Conservation (phyloP, 2,888 invertebrate species). For the Apotomis turbidana region DNA sequence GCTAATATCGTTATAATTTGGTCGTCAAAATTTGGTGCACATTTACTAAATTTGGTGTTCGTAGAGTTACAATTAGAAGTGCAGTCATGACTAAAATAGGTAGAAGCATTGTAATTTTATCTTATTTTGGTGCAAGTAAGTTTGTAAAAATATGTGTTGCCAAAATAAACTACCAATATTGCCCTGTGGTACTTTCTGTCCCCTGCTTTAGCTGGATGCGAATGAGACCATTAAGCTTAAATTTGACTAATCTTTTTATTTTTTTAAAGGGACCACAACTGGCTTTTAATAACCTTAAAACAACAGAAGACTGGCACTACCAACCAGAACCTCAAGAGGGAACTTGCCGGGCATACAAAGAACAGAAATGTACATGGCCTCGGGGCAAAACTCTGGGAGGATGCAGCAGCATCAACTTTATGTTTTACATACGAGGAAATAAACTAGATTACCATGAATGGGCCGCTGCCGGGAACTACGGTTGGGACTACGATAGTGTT, state of each 20-base stretch:
- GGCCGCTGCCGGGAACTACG: constrained; percentile 78
- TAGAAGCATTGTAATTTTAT: too few relatives aligned
- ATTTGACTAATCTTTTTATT: not conserved
- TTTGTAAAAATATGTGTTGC: too few relatives aligned
- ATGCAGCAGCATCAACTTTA: constrained; percentile 82
- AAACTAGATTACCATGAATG: constrained; percentile 81
- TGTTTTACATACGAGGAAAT: constrained; percentile 84
- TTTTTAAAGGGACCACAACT: constrained; percentile 57
- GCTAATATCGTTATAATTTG: too few relatives aligned
- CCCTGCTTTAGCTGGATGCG: too few relatives aligned
- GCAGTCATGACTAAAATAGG: too few relatives aligned
- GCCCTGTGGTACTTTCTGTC: too few relatives aligned
- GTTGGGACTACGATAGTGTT: constrained; percentile 84
- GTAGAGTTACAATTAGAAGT: too few relatives aligned
- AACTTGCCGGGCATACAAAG: constrained; percentile 69
- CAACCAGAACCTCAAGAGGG: constrained; percentile 74
- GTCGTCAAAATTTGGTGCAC: too few relatives aligned
- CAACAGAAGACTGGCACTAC: constrained; percentile 82
- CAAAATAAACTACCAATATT: too few relatives aligned
- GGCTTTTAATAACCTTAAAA: constrained; percentile 59
- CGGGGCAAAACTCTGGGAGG: constrained; percentile 86
- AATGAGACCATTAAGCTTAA: too few relatives aligned
- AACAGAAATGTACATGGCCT: constrained; percentile 78
- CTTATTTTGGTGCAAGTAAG: too few relatives aligned
- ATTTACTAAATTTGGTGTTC: too few relatives aligned